phyloP scores from a whole-genome alignment of 2,888 invertebrate species.

The Clepsis dumicolana region DNA sequence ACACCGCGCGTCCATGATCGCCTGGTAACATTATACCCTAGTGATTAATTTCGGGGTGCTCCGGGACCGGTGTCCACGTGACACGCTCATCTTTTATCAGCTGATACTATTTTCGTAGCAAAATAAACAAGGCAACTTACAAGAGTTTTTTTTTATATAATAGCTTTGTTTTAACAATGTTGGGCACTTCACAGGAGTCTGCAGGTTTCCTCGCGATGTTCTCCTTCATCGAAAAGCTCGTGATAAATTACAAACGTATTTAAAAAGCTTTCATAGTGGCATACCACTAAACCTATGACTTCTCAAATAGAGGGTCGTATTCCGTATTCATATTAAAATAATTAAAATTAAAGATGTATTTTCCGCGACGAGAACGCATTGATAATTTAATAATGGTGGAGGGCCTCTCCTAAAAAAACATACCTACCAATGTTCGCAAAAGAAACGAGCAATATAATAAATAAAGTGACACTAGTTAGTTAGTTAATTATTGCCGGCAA shows the following conservation, averaged over 20 bases:
- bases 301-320: no score
- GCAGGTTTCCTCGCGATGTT: no score
- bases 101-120: constrained; percentile 30
- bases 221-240: no score
- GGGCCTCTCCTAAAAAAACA: neutral
- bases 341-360: no score
- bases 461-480: constrained; percentile 4
- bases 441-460: neutral
- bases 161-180: no score
- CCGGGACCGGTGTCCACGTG: constrained; percentile 56
- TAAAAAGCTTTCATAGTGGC: no score
- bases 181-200: no score
- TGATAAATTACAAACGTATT: no score
- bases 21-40: constrained; percentile 75
- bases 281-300: no score
- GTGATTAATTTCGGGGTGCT: constrained; percentile 69
- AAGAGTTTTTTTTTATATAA: no score
- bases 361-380: neutral
- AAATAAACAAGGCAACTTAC: neutral
- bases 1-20: constrained; percentile 70
- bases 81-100: constrained; percentile 52
- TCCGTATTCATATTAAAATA: no score
- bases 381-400: neutral
- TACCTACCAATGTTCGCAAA: neutral
- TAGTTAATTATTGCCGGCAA: constrained; percentile 5